Percentiles rank a stretch among this genome's conserved stretches.
Conservation (phyloP, 2,113 vertebrate genomes). For the Willisornis vidua region DNA sequence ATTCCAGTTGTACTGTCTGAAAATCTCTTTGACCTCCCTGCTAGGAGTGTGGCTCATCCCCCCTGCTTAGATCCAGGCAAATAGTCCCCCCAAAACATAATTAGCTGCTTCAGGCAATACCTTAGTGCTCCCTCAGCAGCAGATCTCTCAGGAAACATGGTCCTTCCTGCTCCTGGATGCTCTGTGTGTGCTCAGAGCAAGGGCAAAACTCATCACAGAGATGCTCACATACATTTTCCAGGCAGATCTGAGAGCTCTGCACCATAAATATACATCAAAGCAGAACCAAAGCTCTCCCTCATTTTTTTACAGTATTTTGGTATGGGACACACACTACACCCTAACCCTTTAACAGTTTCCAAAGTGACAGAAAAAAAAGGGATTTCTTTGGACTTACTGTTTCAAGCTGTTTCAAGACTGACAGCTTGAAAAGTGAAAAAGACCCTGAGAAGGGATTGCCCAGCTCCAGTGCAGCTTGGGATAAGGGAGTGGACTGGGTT, state of each 20-base stretch:
- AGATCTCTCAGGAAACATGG: background rate
- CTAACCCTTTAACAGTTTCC: rapidly evolving
- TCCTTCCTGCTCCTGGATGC: background rate
- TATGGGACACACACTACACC: too few species aligned
- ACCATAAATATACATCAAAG: rapidly evolving
- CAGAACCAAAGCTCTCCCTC: too few species aligned
- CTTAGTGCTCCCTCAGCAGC: background rate
- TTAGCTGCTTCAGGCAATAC: background rate
- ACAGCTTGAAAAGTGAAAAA: background rate
- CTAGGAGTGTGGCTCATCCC: background rate
- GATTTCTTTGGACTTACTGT: background rate
- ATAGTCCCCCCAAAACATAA: rapidly evolving
- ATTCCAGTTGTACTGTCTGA: background rate
- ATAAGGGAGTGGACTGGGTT: background rate
- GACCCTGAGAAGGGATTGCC: rapidly evolving
- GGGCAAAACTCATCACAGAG: background rate
- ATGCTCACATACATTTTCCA: rapidly evolving
- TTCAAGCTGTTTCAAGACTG: background rate
- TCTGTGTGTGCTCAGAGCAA: background rate
- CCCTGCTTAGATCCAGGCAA: background rate
- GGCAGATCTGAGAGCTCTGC: background rate
- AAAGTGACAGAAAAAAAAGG: background rate
- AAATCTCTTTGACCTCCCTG: background rate
- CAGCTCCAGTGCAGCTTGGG: background rate
- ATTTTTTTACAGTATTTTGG: background rate